Percentiles rank a stretch among this genome's conserved stretches.
Evolutionary conservation across 1,140 invertebrate species (phyloP).

Genomic region (Anagrus nilaparvatae): DNA sequence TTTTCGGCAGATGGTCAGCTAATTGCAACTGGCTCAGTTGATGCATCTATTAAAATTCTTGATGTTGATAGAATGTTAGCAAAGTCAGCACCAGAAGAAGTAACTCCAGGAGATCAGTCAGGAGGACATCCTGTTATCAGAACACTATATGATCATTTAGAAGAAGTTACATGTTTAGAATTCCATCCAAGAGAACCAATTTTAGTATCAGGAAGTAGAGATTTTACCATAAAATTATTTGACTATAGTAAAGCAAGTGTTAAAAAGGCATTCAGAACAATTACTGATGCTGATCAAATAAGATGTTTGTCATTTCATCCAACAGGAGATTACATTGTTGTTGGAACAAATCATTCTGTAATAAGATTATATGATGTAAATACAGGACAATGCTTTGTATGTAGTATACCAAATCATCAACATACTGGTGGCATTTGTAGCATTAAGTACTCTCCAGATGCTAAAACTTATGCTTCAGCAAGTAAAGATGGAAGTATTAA

Average conservation of each 20-base stretch:
- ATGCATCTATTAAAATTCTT: slow-evolving; percentile 97
- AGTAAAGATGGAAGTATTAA: slow-evolving; percentile 92
- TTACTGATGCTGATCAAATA: slow-evolving; percentile 85
- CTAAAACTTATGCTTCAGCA: slow-evolving; percentile 79
- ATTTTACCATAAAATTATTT: slow-evolving; percentile 92
- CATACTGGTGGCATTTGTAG: slow-evolving; percentile 80
- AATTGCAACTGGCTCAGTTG: slow-evolving; percentile 95
- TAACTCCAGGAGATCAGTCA: slow-evolving; percentile 66
- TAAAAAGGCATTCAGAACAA: slow-evolving; percentile 93
- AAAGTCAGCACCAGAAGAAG: slow-evolving; percentile 79
- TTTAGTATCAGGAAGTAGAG: slow-evolving; percentile 85
- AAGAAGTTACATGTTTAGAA: slow-evolving; percentile 93
- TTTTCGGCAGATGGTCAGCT: slow-evolving; percentile 91
- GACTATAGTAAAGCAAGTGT: slow-evolving; percentile 97
- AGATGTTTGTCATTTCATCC: slow-evolving; percentile 89
- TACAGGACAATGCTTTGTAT: slow-evolving; percentile 92
- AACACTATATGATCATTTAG: slow-evolving; percentile 96
- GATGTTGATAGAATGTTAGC: slow-evolving; percentile 97
- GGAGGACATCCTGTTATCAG: slow-evolving; percentile 96
- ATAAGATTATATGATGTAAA: slow-evolving; percentile 91
- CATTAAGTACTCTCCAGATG: slow-evolving; percentile 69
- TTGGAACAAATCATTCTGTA: slow-evolving; percentile 85
- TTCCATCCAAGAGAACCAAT: slow-evolving; percentile 94
- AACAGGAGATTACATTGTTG: slow-evolving; percentile 85
- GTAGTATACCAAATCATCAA: slow-evolving; percentile 81